Evolutionary conservation across 2,113 vertebrate genomes (phyloP), one percentile per base, ranked within the genome.

Genomic region (Notarius quadriscutis): DNA sequence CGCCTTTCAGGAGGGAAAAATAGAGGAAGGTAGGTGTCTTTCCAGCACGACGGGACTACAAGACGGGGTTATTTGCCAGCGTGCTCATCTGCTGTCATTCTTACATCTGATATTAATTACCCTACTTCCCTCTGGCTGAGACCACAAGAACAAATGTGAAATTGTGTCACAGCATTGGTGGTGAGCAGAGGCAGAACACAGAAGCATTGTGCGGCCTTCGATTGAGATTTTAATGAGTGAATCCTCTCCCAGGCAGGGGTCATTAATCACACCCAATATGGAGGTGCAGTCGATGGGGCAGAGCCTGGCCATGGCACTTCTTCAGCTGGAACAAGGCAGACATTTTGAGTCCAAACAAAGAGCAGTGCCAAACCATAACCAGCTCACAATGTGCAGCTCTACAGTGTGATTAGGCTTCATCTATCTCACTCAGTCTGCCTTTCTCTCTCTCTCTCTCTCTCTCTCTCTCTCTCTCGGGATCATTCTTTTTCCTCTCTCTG

Each of bases 241-340:
- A 91, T 91, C 88, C 90, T 93, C 81, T 89, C 88, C 71, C 74
- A 72, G 81, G 82, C 89, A 93, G 89, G 82, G 87, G 91, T 91
- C 93, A 95, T 95, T 93, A 95, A 94, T 95, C 93, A 93, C 92
- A 91, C 92, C 94, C 90, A 91, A 89, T 87, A 93, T 90, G 53
- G 81, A 82, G 86, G 85, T 86, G 62, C 77, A 69, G 84, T 69
- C 67, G 85, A 82, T 71, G 87, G 84, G 84, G 86, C 84, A 84
- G 86, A 88, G 85, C 75, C 74, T 84, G 87, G 60, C 84, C 89
- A 90, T 93, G 93, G 93, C 92, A 91, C 69, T 15, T 75, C 89
- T 93, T 94, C 92, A 95, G 89, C 91, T 95, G 93, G 93, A 95
- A 94, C 88, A 87, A 78, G 88, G 7, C 48, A 20, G 60, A 85